phyloP scores from a whole-genome alignment of 2,888 invertebrate genomes.

The Malacosoma neustria region DNA sequence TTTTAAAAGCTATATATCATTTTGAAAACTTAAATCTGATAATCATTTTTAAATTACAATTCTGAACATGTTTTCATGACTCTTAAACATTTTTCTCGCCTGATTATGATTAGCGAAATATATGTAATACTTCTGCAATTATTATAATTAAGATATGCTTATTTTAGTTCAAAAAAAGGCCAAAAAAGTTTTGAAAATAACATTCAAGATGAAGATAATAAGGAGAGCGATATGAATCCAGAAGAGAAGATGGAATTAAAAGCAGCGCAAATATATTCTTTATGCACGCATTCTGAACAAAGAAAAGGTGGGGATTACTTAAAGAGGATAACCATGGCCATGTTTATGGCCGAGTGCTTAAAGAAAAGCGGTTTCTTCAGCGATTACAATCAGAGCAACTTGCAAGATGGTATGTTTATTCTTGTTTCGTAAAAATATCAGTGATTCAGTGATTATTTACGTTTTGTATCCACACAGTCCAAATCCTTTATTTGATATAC shows the following conservation, averaged over 20 bases:
- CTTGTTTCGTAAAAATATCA: too few species aligned
- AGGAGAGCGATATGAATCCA: conserved; percentile 33
- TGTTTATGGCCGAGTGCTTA: conserved; percentile 82
- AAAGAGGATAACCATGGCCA: conserved; percentile 84
- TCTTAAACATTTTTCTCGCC: too few species aligned
- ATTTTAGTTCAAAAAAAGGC: conserved; percentile 33
- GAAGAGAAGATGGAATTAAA: conserved; percentile 47
- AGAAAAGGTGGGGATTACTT: conserved; percentile 81
- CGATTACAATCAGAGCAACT: conserved; percentile 32
- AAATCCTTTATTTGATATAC: too few species aligned
- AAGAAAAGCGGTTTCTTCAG: conserved; percentile 80
- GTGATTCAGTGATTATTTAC: too few species aligned
- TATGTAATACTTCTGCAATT: too few species aligned
- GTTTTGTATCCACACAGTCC: too few species aligned
- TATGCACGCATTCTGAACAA: conserved; percentile 78
- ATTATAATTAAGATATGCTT: too few species aligned
- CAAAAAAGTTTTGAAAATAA: conserved; percentile 35
- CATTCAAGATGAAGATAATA: conserved; percentile 34
- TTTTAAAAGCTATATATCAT: too few species aligned
- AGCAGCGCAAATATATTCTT: conserved; percentile 71
- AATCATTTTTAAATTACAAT: too few species aligned
- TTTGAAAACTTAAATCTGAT: too few species aligned
- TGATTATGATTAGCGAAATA: too few species aligned
- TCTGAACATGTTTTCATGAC: too few species aligned
- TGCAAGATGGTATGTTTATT: conserved; percentile 24